Base-by-base conservation (phyloP, 2,113 vertebrate genomes). In the Jacana jacana region DNA sequence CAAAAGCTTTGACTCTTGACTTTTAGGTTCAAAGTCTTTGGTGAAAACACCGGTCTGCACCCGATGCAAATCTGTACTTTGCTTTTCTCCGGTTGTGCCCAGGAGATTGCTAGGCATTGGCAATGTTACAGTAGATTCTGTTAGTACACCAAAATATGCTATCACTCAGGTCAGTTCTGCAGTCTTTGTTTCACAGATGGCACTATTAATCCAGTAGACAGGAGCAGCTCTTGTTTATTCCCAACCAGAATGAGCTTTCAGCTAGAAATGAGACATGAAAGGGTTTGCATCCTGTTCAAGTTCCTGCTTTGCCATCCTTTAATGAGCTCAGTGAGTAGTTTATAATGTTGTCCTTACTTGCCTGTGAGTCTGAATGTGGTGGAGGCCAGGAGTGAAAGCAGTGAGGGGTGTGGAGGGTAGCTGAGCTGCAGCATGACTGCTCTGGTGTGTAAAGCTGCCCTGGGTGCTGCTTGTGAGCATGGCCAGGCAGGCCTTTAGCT, bases 231-330 rank as follows among this genome's bases (percentile, higher is more conserved):
- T 42, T 93, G 31, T 94, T 92, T 91, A 66, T 86, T 70, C 31
- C 58, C 46, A 80, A 54, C 31, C 17, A 46, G 79, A 69, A 35
- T 1, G 1, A 83, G 68, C 11, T 55, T 80, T 77, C 42, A 19
- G 42, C 25, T 70, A 80, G 85, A 88, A 94, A 76, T 63, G 66
- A 95, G 54, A 60, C 66, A 31, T 23, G 22, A 70, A 86, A 91
- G 42, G 39, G 54, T 68, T 93, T 52, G 42, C 60, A 70, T 94
- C 81, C 87, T 93, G 64, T 89, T 93, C 70, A 2, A 77, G 82
- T 60, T 89, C 46, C 79, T 93, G 58, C 64, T 93, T 90, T 86
- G 55, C 68, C 70, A 75, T 91, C 81, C 55, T 46, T 66, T 96
- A 89, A 85, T 87, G 68, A 94, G 81, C 81, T 94, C 81, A 88